Conservation (phyloP, 2,797 vertebrate species). For the Pangasius larnaudii region DNA sequence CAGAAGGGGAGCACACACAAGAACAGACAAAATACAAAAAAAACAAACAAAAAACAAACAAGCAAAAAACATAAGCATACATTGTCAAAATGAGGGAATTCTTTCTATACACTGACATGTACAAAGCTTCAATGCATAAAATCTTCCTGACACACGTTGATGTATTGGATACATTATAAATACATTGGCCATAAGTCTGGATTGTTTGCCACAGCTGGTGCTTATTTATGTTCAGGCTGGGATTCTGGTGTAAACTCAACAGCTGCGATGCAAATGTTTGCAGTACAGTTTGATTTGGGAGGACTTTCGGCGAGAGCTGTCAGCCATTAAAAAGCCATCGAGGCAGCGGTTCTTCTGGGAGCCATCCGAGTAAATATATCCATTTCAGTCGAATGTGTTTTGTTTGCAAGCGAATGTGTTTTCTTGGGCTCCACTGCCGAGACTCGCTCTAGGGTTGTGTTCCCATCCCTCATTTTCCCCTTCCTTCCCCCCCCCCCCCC, state of each 20-base stretch:
- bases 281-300: constrained; percentile 62
- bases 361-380: constrained; percentile 79
- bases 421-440: constrained; percentile 77
- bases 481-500: neutral
- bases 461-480: constrained; percentile 47
- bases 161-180: constrained; percentile 47
- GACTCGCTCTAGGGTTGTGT: constrained; percentile 68
- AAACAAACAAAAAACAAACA: too few species aligned
- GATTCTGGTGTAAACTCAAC: constrained; percentile 72
- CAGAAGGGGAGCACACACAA: neutral
- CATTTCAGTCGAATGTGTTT: constrained; percentile 79
- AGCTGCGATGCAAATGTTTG: constrained; percentile 68
- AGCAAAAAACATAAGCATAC: neutral
- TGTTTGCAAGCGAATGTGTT: constrained; percentile 78
- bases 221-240: constrained; percentile 58
- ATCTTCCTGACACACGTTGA: constrained; percentile 18
- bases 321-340: constrained; percentile 79
- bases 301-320: constrained; percentile 63
- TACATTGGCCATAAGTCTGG: constrained; percentile 49
- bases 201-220: constrained; percentile 48
- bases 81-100: neutral
- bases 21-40: neutral
- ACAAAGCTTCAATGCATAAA: neutral
- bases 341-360: constrained; percentile 76
- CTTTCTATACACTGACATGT: neutral